Evolutionary conservation across 2,113 vertebrate species (phyloP).

Genomic region (Tachuris rubrigastra): DNA sequence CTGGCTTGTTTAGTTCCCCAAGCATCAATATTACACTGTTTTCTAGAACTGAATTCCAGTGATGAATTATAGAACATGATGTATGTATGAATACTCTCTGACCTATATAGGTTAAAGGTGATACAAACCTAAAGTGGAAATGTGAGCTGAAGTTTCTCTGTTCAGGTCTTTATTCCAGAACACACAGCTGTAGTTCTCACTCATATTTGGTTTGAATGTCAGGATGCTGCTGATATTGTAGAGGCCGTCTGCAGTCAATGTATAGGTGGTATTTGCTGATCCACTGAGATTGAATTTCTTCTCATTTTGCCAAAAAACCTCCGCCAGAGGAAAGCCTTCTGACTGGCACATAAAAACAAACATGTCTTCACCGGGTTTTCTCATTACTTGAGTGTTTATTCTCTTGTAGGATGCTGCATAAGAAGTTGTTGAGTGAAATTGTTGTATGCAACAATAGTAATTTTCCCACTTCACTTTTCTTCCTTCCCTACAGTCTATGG

Average conservation of each 20-base stretch:
- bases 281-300: slow-evolving; percentile 21
- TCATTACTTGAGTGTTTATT: slow-evolving; percentile 46
- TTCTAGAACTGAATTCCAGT: background rate
- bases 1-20: background rate
- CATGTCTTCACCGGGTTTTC: slow-evolving; percentile 38
- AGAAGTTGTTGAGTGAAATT: background rate
- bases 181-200: slow-evolving; percentile 79
- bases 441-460: background rate
- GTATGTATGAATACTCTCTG: background rate
- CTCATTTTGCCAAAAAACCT: slow-evolving; percentile 76
- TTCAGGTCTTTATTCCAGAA: slow-evolving; percentile 69
- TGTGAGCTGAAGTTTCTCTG: slow-evolving; percentile 30
- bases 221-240: slow-evolving; percentile 79
- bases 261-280: slow-evolving; percentile 62
- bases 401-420: slow-evolving; percentile 66
- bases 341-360: slow-evolving; percentile 79
- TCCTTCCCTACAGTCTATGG: background rate
- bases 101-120: background rate
- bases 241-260: slow-evolving; percentile 67
- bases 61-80: background rate
- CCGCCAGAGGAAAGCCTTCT: slow-evolving; percentile 78
- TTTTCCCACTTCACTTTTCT: background rate
- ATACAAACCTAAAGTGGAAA: slow-evolving; percentile 29
- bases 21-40: background rate
- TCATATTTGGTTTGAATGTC: slow-evolving; percentile 39